Evolutionary conservation across 2,797 vertebrate genomes (phyloP).

Genomic region (Gallinago nigripennis): DNA sequence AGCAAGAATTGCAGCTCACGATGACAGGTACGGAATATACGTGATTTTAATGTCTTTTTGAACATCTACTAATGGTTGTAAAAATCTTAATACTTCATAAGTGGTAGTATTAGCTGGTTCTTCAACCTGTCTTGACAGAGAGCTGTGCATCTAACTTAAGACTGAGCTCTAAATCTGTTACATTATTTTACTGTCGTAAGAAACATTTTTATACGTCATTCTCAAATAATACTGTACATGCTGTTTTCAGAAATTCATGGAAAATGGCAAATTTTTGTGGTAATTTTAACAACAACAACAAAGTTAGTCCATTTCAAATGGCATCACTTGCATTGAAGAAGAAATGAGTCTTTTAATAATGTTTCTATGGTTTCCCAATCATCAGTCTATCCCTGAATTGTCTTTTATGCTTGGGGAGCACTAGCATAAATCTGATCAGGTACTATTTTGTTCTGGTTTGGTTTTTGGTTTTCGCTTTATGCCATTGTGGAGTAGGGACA

Average conservation of each 20-base stretch:
- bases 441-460: neutral
- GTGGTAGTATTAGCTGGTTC: neutral
- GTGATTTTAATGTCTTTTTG: neutral
- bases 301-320: neutral
- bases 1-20: slow-evolving; percentile 92
- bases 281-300: neutral
- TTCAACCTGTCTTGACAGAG: neutral
- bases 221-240: neutral
- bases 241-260: neutral
- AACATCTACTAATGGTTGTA: neutral
- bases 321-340: neutral
- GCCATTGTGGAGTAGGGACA: neutral
- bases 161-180: neutral
- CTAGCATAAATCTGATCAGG: neutral
- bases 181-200: neutral
- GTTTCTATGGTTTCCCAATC: neutral
- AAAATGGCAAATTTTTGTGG: neutral
- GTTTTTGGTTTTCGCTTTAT: neutral
- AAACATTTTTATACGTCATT: neutral
- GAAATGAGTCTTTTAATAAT: neutral
- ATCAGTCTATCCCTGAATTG: neutral
- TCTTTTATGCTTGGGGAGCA: neutral
- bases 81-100: neutral
- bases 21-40: slow-evolving; percentile 86
- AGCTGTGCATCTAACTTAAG: neutral